Evolutionary conservation across 2,113 vertebrate species (phyloP).

Genomic region (Dasyprocta punctata): DNA sequence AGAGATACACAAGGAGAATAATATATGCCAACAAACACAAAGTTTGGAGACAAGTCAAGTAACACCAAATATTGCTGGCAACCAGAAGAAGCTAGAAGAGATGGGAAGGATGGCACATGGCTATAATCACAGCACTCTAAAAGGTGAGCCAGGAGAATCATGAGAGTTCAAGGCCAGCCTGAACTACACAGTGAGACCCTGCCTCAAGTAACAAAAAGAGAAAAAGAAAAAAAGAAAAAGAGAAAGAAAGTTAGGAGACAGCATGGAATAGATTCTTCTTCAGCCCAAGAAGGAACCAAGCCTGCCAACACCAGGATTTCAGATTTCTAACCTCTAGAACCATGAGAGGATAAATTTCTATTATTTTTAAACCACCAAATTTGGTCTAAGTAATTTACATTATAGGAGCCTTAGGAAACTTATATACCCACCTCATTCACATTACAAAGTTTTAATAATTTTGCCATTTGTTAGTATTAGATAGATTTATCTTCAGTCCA

Average conservation of each 20-base stretch:
- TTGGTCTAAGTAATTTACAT: background rate
- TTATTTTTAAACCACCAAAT: background rate
- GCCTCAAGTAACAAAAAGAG: background rate
- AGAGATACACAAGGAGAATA: background rate
- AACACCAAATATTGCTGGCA: background rate
- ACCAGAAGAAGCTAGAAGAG: background rate
- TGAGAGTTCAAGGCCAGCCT: background rate
- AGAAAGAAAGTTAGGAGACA: background rate
- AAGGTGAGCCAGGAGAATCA: background rate
- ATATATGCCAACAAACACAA: background rate
- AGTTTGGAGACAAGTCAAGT: background rate
- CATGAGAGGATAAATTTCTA: background rate
- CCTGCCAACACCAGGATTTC: background rate
- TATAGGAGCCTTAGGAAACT: background rate
- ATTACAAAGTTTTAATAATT: constrained; percentile 42
- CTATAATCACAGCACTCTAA: background rate
- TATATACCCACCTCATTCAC: background rate
- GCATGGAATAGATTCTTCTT: background rate
- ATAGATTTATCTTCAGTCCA: background rate
- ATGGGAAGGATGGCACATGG: background rate
- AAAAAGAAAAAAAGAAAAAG: background rate
- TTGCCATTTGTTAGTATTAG: constrained; percentile 25
- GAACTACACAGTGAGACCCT: background rate
- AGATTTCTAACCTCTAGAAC: background rate
- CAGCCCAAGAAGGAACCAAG: constrained; percentile 19